Percentiles rank a stretch among this genome's conserved stretches.
Evolutionary conservation across 2,797 vertebrate species (phyloP).

Genomic region (Setipinna tenuifilis): DNA sequence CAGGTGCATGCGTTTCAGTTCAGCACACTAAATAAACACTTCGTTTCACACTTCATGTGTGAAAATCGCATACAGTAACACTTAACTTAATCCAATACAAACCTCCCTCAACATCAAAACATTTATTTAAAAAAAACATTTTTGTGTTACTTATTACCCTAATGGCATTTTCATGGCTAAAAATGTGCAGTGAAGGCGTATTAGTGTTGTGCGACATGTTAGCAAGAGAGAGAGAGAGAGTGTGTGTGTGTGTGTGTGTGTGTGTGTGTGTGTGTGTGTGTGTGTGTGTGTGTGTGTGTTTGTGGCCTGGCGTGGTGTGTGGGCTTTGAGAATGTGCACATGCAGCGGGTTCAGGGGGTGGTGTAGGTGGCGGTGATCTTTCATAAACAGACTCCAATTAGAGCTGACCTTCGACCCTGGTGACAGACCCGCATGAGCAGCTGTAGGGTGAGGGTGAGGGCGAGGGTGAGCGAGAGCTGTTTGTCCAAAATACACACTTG

Average conservation of each 20-base stretch:
- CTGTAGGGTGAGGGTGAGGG: constrained; percentile 43
- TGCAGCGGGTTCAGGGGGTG: background rate
- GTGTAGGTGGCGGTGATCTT: background rate
- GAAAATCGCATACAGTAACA: no score
- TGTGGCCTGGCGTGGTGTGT: background rate
- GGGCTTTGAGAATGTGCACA: background rate
- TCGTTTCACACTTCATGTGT: background rate
- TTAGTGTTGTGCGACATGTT: no score
- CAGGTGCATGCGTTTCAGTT: background rate
- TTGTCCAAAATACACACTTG: constrained; percentile 52
- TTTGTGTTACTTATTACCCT: no score
- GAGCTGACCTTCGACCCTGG: constrained; percentile 41
- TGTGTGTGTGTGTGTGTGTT: background rate
- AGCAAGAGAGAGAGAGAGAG: no score
- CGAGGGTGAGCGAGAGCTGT: constrained; percentile 31
- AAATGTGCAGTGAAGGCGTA: no score
- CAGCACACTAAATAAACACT: background rate
- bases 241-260: no score
- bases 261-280: background rate
- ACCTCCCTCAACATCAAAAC: no score
- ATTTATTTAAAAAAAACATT: no score
- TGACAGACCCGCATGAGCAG: constrained; percentile 53
- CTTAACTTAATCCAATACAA: no score
- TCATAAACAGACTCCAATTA: constrained; percentile 42
- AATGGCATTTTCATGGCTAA: no score